Base-by-base conservation (phyloP, 2,888 invertebrate genomes). In the Sesia apiformis region DNA sequence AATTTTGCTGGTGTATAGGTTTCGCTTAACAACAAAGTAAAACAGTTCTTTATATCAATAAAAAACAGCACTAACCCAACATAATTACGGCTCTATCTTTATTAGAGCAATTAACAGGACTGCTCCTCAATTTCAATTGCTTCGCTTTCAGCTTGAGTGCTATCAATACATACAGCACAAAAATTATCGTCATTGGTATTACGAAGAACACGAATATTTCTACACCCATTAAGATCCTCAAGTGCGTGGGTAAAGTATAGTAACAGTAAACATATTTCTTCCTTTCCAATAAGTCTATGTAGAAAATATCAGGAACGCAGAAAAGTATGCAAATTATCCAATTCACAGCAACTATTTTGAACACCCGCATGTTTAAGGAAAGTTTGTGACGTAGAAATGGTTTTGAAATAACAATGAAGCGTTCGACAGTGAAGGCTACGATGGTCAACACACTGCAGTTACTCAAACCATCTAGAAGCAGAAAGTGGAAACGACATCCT, bases 351-450 rank as follows among this genome's bases (percentile, higher is more conserved):
- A 92, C 85, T 59, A 95, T 93, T 76, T 94, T 94, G 53, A 94
- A 91, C 7, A 96, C 96, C 38, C 97, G 91, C 43, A 94, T 93
- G 53, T 95, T 90, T 56, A 94, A 93, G 0, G 94, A 93, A 77
- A 96, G 91, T 40, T 94, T 94, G 74, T 96, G 95, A 0, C 94
- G 91, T 8, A 93, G 81, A 70, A 97, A 95, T 0, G 97, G 97
- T 78, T 94, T 94, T 56, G 95, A 94, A 53, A 96, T 94, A 4
- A 96, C 96, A 7, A 96, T 91, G 75, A 96, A 97, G 43, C 97
- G 91, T 78, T 97, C 97, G 6, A 96, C 91, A 0, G 95, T 97
- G 76, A 97, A 96, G 0, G 96, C 96, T 0, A 95, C 94, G 60
- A 97, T 97, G 3, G 94, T 95, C 39, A 95, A 84, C 0, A 97